Base-by-base conservation (phyloP, 92 coral and sea anemone species). In the Phenganax stokvisi region DNA sequence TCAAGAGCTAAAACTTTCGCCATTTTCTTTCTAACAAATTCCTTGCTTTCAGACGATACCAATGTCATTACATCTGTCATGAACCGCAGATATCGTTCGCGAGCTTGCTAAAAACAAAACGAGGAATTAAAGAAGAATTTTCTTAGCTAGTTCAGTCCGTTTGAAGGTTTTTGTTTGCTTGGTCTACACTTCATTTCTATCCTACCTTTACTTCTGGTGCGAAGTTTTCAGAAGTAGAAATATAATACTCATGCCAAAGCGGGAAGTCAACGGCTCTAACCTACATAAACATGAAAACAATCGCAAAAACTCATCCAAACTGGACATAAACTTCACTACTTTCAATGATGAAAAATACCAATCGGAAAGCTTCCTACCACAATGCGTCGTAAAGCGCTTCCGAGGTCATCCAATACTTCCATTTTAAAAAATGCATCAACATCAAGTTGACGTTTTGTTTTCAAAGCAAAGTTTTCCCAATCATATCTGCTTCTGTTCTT, bases 41-140 rank as follows among this genome's bases (percentile, higher is more conserved):
- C 13, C 7, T 52, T 37, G 47, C 63, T 64, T 51, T 11, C 30
- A 29, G 59, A 79, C 56, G 81, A 31, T 4, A 79, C 83, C 25
- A 79, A 25, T 44, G 28, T 27, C 83, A 79, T 79, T 30, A 79
- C 54, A 64, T 79, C 83, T n/a, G 83, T 79, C 83, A 79, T 79
- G 30, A 61, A 63, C 29, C 65, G 58, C 57, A 79, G 74, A 64
- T 79, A 79, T 9, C 69, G 55, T 47, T 51, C 59, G 15, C 83
- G 83, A 37, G 44, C 9, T 44, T 7, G 15, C 83, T 79, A 20
- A 0, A 12, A 29, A 37, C 9, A 76, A 12, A 57, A 52, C 12
- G 20, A 27, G 28, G 16, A 52, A 6, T 72, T 29, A 17, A 2
- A 37, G 47, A 37, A 37, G 47, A 37, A 37, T 37, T 37, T 37